Conservation (phyloP, 2,888 invertebrate species). For the Drosophila demipolita region DNA sequence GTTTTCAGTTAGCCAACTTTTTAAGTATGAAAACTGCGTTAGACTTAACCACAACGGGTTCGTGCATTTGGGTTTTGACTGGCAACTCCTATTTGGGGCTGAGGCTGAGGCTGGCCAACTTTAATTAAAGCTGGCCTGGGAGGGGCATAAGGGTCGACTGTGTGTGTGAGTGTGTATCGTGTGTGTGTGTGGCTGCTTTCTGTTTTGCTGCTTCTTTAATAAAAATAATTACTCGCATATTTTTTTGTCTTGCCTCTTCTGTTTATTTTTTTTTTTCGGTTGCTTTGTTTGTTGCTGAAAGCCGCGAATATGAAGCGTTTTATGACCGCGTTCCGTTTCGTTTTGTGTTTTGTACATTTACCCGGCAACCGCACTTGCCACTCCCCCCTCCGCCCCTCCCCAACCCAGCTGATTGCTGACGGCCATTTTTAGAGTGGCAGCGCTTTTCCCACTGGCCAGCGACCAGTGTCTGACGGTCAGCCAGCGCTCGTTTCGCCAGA, state of each 20-base stretch:
- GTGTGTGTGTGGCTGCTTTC: conserved; percentile 24
- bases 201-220: conserved; percentile 57
- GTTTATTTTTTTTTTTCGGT: conserved; percentile 4
- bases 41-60: neutral
- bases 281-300: conserved; percentile 64
- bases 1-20: neutral
- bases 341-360: conserved; percentile 65
- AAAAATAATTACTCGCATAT: conserved; percentile 73
- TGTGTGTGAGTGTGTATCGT: neutral
- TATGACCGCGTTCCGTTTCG: conserved; percentile 65
- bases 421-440: conserved; percentile 67
- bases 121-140: conserved; percentile 40
- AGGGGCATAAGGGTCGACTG: conserved; percentile 5
- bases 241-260: conserved; percentile 39
- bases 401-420: conserved; percentile 22
- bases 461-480: conserved; percentile 28
- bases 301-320: conserved; percentile 72
- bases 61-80: neutral
- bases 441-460: conserved; percentile 63
- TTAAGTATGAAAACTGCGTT: neutral
- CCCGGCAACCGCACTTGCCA: conserved; percentile 16
- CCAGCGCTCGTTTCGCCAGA: conserved; percentile 59
- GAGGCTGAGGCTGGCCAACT: conserved; percentile 36
- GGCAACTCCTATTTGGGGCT: neutral
- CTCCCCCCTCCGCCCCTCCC: neutral